Base-by-base conservation (phyloP, 2,888 invertebrate genomes). In the Parapristionchus giblindavisi region DNA sequence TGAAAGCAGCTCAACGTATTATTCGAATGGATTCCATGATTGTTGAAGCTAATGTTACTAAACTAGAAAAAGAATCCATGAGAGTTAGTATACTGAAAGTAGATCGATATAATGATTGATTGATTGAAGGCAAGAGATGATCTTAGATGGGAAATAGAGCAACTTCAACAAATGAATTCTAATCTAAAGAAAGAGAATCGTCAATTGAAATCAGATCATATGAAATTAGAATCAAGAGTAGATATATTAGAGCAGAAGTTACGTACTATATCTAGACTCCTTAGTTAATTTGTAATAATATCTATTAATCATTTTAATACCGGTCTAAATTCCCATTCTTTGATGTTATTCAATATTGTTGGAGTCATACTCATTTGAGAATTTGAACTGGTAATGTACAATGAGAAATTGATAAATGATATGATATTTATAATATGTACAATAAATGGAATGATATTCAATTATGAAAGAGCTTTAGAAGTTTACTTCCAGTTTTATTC, bases 11-110 rank as follows among this genome's bases (percentile, higher is more conserved):
- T 17, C 86, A 87, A 58, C 63, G 84, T 11, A 82, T 87, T 56
- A 84, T 87, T 61, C 79, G 87, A 24, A 76, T 87, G 36, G 87
- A 87, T 76, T 83, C 83, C 14, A 87, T 87, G 70, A 79, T 87
- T 66, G 84, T 87, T 24, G 87, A 87, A 66, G 76, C 79, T 14
- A 83, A 81, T 66, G 85, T 87, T 5, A 76, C 79, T 1, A 85
- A 86, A 68, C 51, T 86, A 24, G 85, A 86, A 65, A 85, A 84
- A 75, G 85, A 82, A 27, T 65, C 78, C 24, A 63, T 75, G n/a
- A 82, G 80, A 77, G 83, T 78, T 3, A 38, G 63, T 52, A 29
- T 11, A 29, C 32, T 8, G 11, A 24, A 54, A 6, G 4, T 34
- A 38, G 24, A 51, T n/a, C 24, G 17, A 11, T 29, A 34, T 11